Evolutionary conservation across 2,888 invertebrate genomes (phyloP), one percentile per base, ranked within the genome.

Genomic region (Corbicula japonica): DNA sequence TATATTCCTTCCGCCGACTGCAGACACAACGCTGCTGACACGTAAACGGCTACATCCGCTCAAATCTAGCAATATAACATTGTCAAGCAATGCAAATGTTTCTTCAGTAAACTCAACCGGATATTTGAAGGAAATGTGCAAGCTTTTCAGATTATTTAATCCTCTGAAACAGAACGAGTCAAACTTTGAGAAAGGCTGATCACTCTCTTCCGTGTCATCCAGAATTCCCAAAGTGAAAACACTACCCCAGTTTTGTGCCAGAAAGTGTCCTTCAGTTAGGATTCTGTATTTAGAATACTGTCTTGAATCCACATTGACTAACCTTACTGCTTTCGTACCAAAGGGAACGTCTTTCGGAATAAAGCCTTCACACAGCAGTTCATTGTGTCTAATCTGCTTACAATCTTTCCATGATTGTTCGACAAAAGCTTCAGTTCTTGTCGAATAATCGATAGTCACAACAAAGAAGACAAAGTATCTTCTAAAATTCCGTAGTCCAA

Each of bases 61-160:
- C 3, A 65, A 38, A 52, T 65, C 65, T n/a, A 65, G 26, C 23
- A 65, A n/a, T 52, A 35, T 65, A 3, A 65, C 50, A 38, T 38
- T 50, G n/a, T 5, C n/a, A 6, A 65, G 26, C 8, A 50, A 50
- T 4, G 15, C n/a, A 10, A 65, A 34, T 2, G 38, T 50, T 2
- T 65, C 23, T 6, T 50, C n/a, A 28, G 3, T n/a, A 26, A 65
- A 35, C 15, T 26, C 15, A 3, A 65, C 18, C 12, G 18, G 10
- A 23, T 46, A 18, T 34, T 18, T 18, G 1, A 52, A 26, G 26
- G n/a, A 26, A n/a, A 65, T 50, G 28, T 65, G 65, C 18, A 65
- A 35, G 34, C 38, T 38, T 38, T 52, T 38, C 15, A 65, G 35
- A 15, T 26, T 35, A 1, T 65, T 38, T 50, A 65, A 65, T 38